These are phyloP conservation scores for Panorpa germanica DNA, from an alignment of 2,888 invertebrate genomes.

Conservation along the genomic window DNA sequence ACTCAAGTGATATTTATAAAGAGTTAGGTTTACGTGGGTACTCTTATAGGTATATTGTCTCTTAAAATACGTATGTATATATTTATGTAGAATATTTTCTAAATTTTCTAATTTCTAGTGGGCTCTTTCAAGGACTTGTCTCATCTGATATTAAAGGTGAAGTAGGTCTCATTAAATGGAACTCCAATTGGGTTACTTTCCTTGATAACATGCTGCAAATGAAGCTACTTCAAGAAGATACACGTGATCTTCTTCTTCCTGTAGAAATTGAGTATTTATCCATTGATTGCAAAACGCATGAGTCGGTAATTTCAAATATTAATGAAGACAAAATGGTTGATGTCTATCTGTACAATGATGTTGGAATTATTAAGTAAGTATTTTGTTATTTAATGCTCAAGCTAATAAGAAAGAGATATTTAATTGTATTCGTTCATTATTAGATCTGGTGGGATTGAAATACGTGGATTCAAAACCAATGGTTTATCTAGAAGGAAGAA, in stretches of 20 bases:
- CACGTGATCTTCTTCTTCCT: constrained; percentile 31
- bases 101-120: too few relatives aligned
- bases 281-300: constrained; percentile 28
- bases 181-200: constrained; percentile 44
- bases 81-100: too few relatives aligned
- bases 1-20: constrained; percentile 45
- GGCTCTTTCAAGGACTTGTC: too few relatives aligned
- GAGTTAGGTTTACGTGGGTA: constrained; percentile 53
- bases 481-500: constrained; percentile 28
- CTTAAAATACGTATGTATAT: too few relatives aligned
- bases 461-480: constrained; percentile 33
- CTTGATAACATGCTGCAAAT: constrained; percentile 48
- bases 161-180: constrained; percentile 34
- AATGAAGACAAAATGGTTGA: constrained; percentile 6
- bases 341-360: neutral
- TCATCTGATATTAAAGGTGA: too few relatives aligned
- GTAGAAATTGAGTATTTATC: constrained; percentile 31
- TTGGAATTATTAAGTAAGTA: too few relatives aligned
- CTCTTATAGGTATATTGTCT: constrained; percentile 35
- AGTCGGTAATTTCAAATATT: constrained; percentile 11
- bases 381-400: too few relatives aligned
- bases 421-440: constrained; percentile 21
- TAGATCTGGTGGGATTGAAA: constrained; percentile 32
- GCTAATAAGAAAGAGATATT: too few relatives aligned
- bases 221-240: constrained; percentile 26